Conservation (phyloP, 1,140 invertebrate genomes). For the Aleiodes sp. region DNA sequence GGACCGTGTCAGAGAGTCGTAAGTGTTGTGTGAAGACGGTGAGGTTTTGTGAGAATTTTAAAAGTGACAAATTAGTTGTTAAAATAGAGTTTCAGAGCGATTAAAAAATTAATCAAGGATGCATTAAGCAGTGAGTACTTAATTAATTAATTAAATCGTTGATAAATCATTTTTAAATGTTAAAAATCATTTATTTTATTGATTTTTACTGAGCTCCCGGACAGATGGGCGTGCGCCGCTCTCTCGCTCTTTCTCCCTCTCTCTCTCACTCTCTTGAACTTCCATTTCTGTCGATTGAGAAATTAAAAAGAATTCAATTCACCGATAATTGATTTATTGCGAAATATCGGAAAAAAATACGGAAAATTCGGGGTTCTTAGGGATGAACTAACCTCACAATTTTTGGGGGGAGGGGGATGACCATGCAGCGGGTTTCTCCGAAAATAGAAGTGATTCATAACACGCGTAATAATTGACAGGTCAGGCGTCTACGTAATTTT, state of each 20-base stretch:
- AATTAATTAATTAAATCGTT: neutral
- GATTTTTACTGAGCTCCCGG: constrained; percentile 17
- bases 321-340: neutral
- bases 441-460: constrained; percentile 44
- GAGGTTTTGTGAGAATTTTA: constrained; percentile 20
- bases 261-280: constrained; percentile 11
- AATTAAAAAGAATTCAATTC: neutral
- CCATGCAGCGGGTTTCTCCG: constrained; percentile 26
- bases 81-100: constrained; percentile 3
- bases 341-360: constrained; percentile 3
- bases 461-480: constrained; percentile 36
- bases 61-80: constrained; percentile 40
- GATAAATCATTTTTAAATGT: neutral
- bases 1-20: constrained; percentile 34
- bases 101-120: constrained; percentile 27
- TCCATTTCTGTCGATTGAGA: constrained; percentile 20
- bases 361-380: neutral
- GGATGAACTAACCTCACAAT: constrained; percentile 27
- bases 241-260: neutral
- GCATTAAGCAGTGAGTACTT: constrained; percentile 30
- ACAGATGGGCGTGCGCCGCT: constrained; percentile 36
- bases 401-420: neutral
- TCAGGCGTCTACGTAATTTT: neutral
- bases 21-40: constrained; percentile 38
- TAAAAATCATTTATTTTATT: constrained; percentile 20